Evolutionary conservation across 1,140 invertebrate genomes (phyloP).

Genomic region (Chionoecetes opilio): DNA sequence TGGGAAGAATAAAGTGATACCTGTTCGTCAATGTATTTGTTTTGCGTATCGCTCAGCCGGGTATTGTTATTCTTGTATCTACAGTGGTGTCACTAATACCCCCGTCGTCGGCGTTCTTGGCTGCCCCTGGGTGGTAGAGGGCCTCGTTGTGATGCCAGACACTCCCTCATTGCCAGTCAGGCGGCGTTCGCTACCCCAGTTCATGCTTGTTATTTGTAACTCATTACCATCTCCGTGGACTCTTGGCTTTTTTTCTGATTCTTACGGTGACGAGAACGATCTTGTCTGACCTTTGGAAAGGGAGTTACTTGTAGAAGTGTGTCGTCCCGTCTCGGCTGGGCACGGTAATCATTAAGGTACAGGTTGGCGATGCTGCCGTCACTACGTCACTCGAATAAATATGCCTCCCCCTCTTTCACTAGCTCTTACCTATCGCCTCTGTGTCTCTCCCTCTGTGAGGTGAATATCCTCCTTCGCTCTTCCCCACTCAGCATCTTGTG

Average conservation of each 20-base stretch:
- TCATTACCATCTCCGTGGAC: slow-evolving; percentile 56
- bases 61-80: slow-evolving; percentile 62
- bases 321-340: not conserved
- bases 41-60: slow-evolving; percentile 48
- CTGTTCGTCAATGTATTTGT: slow-evolving; percentile 34
- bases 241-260: slow-evolving; percentile 31
- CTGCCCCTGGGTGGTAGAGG: slow-evolving; percentile 25
- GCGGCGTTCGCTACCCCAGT: not conserved
- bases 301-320: not conserved
- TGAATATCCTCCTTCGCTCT: not conserved
- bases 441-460: not conserved
- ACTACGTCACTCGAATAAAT: slow-evolving; percentile 7
- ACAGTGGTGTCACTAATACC: slow-evolving; percentile 55
- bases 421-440: not conserved
- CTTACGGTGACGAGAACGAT: not conserved
- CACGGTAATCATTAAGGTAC: not conserved
- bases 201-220: slow-evolving; percentile 59
- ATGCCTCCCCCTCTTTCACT: slow-evolving; percentile 6
- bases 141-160: slow-evolving; percentile 63
- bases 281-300: not conserved
- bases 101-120: slow-evolving; percentile 19
- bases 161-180: slow-evolving; percentile 55
- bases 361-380: not conserved
- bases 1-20: slow-evolving; percentile 31
- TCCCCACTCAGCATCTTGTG: not conserved